Evolutionary conservation across 2,888 invertebrate genomes (phyloP).

Genomic region (Colostygia pectinataria): DNA sequence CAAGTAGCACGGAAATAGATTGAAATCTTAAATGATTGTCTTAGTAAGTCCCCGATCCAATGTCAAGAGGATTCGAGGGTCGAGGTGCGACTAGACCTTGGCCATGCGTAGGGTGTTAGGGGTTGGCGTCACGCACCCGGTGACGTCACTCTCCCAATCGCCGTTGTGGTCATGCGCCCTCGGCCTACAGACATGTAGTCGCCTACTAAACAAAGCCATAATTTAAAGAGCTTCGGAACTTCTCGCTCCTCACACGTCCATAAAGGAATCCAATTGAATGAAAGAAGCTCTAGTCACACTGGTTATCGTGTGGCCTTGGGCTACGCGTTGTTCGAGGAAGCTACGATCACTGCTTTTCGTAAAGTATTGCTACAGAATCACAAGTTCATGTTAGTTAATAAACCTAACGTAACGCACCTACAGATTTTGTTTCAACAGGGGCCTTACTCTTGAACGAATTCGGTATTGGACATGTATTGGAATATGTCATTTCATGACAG

Average conservation of each 20-base stretch:
- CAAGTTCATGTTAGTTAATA: too few species aligned
- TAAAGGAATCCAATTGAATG: slow-evolving; percentile 22
- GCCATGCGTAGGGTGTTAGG: slow-evolving; percentile 63
- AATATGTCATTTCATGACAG: too few species aligned
- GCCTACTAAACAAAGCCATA: slow-evolving; percentile 32
- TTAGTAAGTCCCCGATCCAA: slow-evolving; percentile 42
- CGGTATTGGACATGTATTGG: too few species aligned
- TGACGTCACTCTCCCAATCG: slow-evolving; percentile 60
- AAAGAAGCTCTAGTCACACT: slow-evolving; percentile 26
- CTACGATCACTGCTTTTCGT: slow-evolving; percentile 7
- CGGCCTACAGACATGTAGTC: slow-evolving; percentile 54
- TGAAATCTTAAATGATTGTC: slow-evolving; percentile 4
- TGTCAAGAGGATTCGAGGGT: slow-evolving; percentile 64
- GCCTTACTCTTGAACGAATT: too few species aligned
- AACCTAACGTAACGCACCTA: too few species aligned
- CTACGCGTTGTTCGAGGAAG: slow-evolving; percentile 18
- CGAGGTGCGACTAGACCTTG: slow-evolving; percentile 53
- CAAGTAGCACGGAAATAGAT: slow-evolving; percentile 8
- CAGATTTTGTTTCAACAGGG: too few species aligned
- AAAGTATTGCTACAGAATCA: slow-evolving; percentile 6
- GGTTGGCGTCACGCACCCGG: slow-evolving; percentile 55
- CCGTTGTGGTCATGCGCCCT: slow-evolving; percentile 47
- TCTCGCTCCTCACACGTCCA: slow-evolving; percentile 11
- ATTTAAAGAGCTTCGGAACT: slow-evolving; percentile 25
- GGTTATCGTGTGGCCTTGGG: slow-evolving; percentile 27